These are phyloP conservation scores for Apteryx mantelli DNA, from an alignment of 2,113 vertebrate genomes.

Conservation along the genomic window DNA sequence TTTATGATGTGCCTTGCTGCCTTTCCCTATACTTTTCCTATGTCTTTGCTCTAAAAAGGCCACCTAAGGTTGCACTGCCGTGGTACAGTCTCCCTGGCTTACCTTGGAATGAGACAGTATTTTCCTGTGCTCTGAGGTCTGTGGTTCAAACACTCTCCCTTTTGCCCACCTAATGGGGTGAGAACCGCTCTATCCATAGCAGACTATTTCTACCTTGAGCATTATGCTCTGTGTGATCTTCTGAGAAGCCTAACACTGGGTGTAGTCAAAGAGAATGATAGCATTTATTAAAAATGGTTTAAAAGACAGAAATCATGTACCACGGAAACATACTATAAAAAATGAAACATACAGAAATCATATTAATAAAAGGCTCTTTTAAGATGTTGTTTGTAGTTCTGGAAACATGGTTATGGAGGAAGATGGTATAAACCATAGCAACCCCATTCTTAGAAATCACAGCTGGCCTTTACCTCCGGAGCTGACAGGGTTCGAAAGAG, in stretches of 20 bases:
- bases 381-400: slow-evolving; percentile 27
- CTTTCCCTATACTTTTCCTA: slow-evolving; percentile 7
- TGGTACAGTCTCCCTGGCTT: slow-evolving; percentile 25
- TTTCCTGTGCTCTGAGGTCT: slow-evolving; percentile 61
- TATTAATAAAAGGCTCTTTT: slow-evolving; percentile 15
- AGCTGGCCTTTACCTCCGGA: not conserved
- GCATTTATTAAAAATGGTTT: slow-evolving; percentile 51
- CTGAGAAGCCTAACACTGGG: slow-evolving; percentile 41
- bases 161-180: slow-evolving; percentile 50
- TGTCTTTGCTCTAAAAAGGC: slow-evolving; percentile 26
- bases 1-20: not conserved
- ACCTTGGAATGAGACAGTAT: slow-evolving; percentile 50
- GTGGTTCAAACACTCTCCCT: slow-evolving; percentile 39
- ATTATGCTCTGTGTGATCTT: slow-evolving; percentile 47
- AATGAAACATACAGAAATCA: slow-evolving; percentile 23
- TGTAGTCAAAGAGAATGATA: slow-evolving; percentile 45
- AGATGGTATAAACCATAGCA: slow-evolving; percentile 18
- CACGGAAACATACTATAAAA: slow-evolving; percentile 28
- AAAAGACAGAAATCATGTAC: slow-evolving; percentile 25
- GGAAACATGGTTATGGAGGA: not conserved
- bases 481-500: not conserved
- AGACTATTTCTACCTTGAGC: slow-evolving; percentile 47
- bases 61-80: slow-evolving; percentile 37
- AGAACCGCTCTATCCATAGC: not conserved
- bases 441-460: slow-evolving; percentile 46